Conservation (phyloP, 2,888 invertebrate genomes). For the Drosophila mulleri region DNA sequence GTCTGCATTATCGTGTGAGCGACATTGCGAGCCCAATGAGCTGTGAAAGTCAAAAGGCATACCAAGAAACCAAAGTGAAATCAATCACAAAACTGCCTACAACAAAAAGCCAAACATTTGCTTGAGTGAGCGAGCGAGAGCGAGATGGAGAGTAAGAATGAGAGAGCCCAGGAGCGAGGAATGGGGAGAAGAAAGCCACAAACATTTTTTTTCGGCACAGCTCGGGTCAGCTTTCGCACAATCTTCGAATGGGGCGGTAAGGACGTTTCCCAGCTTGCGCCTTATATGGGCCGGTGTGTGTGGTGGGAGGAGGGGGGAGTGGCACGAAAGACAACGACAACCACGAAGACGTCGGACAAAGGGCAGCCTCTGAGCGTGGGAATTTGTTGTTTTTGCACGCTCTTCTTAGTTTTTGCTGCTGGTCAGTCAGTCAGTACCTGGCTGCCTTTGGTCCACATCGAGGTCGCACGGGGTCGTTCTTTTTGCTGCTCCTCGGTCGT, state of each 20-base stretch:
- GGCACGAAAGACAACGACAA: slow-evolving; percentile 39
- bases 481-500: slow-evolving; percentile 54
- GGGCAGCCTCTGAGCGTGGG: slow-evolving; percentile 71
- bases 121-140: slow-evolving; percentile 25
- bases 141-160: slow-evolving; percentile 12
- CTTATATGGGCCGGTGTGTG: slow-evolving; percentile 56
- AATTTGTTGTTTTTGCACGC: slow-evolving; percentile 73
- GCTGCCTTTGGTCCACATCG: slow-evolving; percentile 49
- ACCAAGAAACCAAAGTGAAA: slow-evolving; percentile 61
- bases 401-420: slow-evolving; percentile 45
- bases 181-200: slow-evolving; percentile 54
- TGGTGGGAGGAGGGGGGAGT: slow-evolving; percentile 4
- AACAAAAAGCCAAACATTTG: slow-evolving; percentile 31
- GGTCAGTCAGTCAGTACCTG: slow-evolving; percentile 29
- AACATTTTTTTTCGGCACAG: slow-evolving; percentile 57
- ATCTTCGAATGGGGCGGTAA: slow-evolving; percentile 60
- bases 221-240: slow-evolving; percentile 46
- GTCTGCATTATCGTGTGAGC: slow-evolving; percentile 62
- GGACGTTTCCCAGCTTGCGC: slow-evolving; percentile 72
- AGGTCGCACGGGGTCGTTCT: slow-evolving; percentile 78
- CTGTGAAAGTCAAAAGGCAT: slow-evolving; percentile 73
- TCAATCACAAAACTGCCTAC: slow-evolving; percentile 65
- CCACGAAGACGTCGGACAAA: slow-evolving; percentile 61
- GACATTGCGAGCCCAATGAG: slow-evolving; percentile 69
- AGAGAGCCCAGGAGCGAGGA: slow-evolving; percentile 15